Evolutionary conservation across 2,113 vertebrate genomes (phyloP), one percentile per base, ranked within the genome.

Genomic region (Hyperoodon ampullatus): DNA sequence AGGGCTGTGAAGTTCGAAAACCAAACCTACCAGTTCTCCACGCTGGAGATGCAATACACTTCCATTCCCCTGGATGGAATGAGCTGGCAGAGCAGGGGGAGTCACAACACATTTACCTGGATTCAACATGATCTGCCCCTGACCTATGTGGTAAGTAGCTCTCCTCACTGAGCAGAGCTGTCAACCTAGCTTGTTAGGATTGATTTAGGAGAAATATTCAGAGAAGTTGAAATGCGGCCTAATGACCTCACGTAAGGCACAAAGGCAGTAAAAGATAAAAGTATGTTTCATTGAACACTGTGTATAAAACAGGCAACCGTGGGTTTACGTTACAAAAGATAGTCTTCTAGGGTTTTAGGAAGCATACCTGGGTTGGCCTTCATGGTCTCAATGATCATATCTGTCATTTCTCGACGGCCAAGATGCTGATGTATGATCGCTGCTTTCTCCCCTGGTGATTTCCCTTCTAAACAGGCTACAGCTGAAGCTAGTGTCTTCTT

Each of bases 381-480:
- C 90, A 99, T 99, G 10, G 99, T 99, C 96, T 99, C 99, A 88
- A 99, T 99, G n/a, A 99, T 99, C 98, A 99, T 98, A 96, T 99
- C 99, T 4, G 99, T 99, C 99, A 99, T 99, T 96, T 99, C 99
- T 96, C 99, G 98, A 97, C 99, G 99, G 74, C 99, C 99, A 3
- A 99, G 99, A 96, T 99, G 99, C 95, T 99, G 99, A 98, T 99
- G 99, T 89, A 99, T 98, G 14, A 99, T 98, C 6, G 99, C 98
- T 1, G 99, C 97, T 97, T 99, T 98, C 84, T 99, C 99, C 39
- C 98, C 98, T 13, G 99, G 99, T 3, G 98, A 99, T 97, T 99
- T 99, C 21, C 99, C 99, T 61, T 99, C 98, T 97, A 99, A 98
- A 35, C 98, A 98, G 84, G 98, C 97, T 75, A 98, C 97, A 82